Evolutionary conservation across 2,797 vertebrate genomes (phyloP), one percentile per base, ranked within the genome.

Genomic region (Centropyge bicolor): DNA sequence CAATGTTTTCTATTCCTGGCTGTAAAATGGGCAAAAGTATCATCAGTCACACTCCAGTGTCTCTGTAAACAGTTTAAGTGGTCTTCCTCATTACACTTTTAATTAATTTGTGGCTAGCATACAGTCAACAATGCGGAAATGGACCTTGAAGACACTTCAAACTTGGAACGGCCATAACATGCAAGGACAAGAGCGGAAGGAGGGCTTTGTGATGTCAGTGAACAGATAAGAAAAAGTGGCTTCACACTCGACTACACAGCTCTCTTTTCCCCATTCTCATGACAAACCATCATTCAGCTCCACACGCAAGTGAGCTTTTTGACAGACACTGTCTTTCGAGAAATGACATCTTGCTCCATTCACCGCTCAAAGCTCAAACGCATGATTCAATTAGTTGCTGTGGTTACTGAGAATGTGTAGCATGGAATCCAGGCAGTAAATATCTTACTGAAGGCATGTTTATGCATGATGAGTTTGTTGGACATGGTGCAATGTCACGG

Each of bases 381-480:
- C 67, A 74, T 85, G 80, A 90, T 86, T 90, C 81, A 88, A 89
- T 93, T 91, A 89, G 89, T 79, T 88, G 70, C 89, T 78, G 88
- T 78, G 85, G 90, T 49, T 86, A 64, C 86, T 81, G 82, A 86
- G 79, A 81, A 91, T 85, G 86, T 89, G 86, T 49, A 72, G 86
- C 78, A 70, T 82, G 78, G 86, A 91, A 89, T 81, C 31, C 83
- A 82, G 76, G 83, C 83, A 80, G 73, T 67, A 81, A 82, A 85
- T 59, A 75, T 85, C 72, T 74, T 64, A 83, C 81, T 79, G 76
- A 86, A 79, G 87, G 74, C 83, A 80, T 86, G 69, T 90, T 86
- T 88, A 89, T 89, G 90, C 90, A 86, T 91, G 80, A 92, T 78
- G 85, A 86, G 85, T 73, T 81, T 85, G 76, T 74, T 75, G 71